Conservation (phyloP, 2,113 vertebrate genomes). For the Toxotes chatareus region DNA sequence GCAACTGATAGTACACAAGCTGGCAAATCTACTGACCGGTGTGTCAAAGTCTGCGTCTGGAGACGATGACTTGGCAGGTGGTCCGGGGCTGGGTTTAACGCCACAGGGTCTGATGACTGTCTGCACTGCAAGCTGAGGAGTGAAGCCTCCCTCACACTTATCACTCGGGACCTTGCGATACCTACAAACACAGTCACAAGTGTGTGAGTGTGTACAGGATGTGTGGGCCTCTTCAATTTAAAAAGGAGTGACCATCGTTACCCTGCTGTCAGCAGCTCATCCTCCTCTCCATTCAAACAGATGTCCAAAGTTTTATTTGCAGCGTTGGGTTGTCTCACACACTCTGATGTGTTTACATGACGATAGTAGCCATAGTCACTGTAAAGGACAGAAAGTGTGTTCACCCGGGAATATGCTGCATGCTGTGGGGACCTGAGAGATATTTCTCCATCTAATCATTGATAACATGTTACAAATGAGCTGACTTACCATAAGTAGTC, state of each 20-base stretch:
- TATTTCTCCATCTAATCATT: not conserved
- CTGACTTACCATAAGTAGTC: slow-evolving; percentile 79
- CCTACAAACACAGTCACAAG: slow-evolving; percentile 58
- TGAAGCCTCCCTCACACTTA: slow-evolving; percentile 83
- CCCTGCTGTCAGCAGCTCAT: slow-evolving; percentile 81
- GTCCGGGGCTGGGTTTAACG: slow-evolving; percentile 53
- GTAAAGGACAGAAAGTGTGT: slow-evolving; percentile 23
- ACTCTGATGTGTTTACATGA: slow-evolving; percentile 81
- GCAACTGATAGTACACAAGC: not conserved
- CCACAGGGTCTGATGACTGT: slow-evolving; percentile 76
- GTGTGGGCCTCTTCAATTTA: not conserved
- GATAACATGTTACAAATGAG: not conserved
- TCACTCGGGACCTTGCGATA: slow-evolving; percentile 86
- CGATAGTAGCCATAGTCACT: slow-evolving; percentile 86
- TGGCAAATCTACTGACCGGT: slow-evolving; percentile 69
- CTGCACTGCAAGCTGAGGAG: slow-evolving; percentile 61
- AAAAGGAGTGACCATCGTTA: slow-evolving; percentile 45
- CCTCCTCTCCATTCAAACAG: slow-evolving; percentile 81
- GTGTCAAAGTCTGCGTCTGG: slow-evolving; percentile 66
- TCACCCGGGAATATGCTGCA: not conserved
- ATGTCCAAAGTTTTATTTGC: slow-evolving; percentile 75
- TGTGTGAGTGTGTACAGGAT: not conserved
- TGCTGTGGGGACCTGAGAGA: not conserved
- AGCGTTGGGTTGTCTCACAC: slow-evolving; percentile 72
- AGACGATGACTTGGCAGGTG: slow-evolving; percentile 32